Percentiles rank a stretch among this genome's conserved stretches.
phyloP scores from a whole-genome alignment of 2,113 vertebrate genomes.

The Xerus inauris region DNA sequence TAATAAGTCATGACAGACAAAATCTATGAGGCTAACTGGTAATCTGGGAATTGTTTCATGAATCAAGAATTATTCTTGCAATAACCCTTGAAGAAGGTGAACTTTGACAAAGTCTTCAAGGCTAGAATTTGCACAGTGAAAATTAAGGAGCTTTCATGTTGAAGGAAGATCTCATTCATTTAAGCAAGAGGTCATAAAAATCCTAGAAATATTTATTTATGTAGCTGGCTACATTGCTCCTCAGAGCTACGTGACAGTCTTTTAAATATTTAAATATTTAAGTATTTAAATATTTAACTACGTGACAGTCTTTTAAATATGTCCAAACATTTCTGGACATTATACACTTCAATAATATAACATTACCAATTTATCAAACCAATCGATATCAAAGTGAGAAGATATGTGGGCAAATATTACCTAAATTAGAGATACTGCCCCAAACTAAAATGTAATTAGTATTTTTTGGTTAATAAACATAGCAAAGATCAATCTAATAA shows the following conservation, averaged over 20 bases:
- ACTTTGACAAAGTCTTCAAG: background rate
- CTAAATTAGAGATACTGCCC: background rate
- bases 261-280: no score
- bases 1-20: background rate
- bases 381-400: background rate
- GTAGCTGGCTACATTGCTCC: background rate
- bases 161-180: background rate
- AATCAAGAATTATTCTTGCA: slow-evolving; percentile 8
- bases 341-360: background rate
- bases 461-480: background rate
- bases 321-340: background rate
- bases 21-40: background rate
- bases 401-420: background rate
- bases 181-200: background rate
- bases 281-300: no score
- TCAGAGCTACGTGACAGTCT: background rate
- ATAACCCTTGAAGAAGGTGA: background rate
- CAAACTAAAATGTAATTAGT: background rate
- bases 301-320: background rate
- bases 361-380: background rate
- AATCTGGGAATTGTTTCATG: background rate
- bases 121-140: background rate
- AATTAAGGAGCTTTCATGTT: background rate
- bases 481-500: background rate
- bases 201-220: background rate